Evolutionary conservation across 2,113 vertebrate genomes (phyloP).

Genomic region (Ochotona princeps): DNA sequence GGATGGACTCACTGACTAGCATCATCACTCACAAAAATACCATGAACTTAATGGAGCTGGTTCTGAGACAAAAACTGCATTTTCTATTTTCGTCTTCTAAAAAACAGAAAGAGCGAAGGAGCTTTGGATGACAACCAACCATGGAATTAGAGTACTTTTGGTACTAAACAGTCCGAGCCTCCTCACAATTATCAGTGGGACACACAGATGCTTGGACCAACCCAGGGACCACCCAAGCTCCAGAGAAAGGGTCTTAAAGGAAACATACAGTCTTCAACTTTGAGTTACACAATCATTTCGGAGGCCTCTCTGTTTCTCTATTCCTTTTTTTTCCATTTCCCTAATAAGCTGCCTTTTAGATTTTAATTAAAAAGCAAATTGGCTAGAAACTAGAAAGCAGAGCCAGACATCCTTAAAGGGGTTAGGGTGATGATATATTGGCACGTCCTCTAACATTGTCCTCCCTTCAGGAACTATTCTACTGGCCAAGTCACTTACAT

Average conservation of each 20-base stretch:
- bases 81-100: no score
- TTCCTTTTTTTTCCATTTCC: not conserved
- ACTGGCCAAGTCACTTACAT: not conserved
- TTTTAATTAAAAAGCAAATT: conserved; percentile 22
- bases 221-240: not conserved
- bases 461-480: not conserved
- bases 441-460: not conserved
- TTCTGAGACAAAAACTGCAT: no score
- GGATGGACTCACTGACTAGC: no score
- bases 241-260: not conserved
- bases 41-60: no score
- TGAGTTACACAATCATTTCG: not conserved
- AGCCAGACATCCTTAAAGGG: not conserved
- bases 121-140: not conserved
- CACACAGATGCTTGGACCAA: not conserved
- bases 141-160: not conserved
- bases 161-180: not conserved
- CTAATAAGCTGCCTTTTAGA: not conserved
- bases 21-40: no score
- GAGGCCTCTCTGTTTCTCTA: not conserved
- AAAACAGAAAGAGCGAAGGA: not conserved
- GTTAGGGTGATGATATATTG: no score
- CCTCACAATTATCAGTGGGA: not conserved
- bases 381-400: not conserved
- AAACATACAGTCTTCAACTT: not conserved